Percentiles rank a stretch among this genome's conserved stretches.
phyloP scores from a whole-genome alignment of 2,113 vertebrate genomes.

The Amphiprion percula region DNA sequence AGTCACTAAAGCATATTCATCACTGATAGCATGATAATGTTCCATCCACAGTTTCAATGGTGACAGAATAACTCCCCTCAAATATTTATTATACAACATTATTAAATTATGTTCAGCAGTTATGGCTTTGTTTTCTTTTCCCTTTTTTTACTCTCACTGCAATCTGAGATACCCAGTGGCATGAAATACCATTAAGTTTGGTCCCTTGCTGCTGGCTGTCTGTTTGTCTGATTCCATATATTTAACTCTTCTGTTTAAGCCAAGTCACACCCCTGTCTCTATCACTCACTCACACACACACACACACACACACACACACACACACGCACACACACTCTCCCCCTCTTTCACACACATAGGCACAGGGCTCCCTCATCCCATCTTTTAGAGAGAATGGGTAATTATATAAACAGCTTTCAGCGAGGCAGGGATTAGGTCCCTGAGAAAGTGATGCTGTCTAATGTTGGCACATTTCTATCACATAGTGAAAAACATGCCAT shows the following conservation, averaged over 20 bases:
- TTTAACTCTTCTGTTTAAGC: slow-evolving; percentile 62
- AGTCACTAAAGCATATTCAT: slow-evolving; percentile 57
- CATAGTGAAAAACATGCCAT: slow-evolving; percentile 52
- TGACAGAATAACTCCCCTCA: slow-evolving; percentile 66
- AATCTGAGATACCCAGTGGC: slow-evolving; percentile 59
- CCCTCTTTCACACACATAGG: slow-evolving; percentile 35
- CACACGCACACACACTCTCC: not conserved
- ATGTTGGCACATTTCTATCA: slow-evolving; percentile 66
- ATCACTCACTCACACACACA: not conserved
- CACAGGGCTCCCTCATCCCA: slow-evolving; percentile 51
- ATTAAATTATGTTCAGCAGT: slow-evolving; percentile 71
- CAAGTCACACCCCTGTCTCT: slow-evolving; percentile 14
- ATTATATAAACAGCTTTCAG: slow-evolving; percentile 80
- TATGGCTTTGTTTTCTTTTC: slow-evolving; percentile 68
- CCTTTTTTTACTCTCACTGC: slow-evolving; percentile 46
- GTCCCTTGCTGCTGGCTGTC: slow-evolving; percentile 52
- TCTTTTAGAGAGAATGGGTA: slow-evolving; percentile 75
- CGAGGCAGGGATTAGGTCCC: slow-evolving; percentile 66
- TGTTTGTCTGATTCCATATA: slow-evolving; percentile 61
- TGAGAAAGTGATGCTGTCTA: slow-evolving; percentile 66
- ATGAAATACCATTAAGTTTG: slow-evolving; percentile 72
- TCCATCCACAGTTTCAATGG: slow-evolving; percentile 58
- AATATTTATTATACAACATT: slow-evolving; percentile 74
- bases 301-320: not conserved
- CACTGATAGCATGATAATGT: slow-evolving; percentile 61